Evolutionary conservation across 2,113 vertebrate genomes (phyloP).

Genomic region (Potamarius usumacintae): DNA sequence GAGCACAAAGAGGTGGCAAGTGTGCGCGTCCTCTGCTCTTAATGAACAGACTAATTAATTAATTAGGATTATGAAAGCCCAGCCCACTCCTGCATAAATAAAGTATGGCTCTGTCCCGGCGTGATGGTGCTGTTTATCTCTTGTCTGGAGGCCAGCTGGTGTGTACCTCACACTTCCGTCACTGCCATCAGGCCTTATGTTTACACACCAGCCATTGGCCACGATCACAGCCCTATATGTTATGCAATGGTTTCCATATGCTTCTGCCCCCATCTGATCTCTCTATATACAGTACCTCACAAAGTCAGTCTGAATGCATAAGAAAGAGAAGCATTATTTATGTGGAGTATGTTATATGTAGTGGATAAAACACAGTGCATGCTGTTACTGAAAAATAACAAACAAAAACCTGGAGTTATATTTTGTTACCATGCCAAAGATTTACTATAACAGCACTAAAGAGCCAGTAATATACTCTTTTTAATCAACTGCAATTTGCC

Average conservation of each 20-base stretch:
- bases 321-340: background rate
- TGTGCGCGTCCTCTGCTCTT: conserved; percentile 34
- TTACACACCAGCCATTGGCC: conserved; percentile 47
- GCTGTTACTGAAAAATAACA: background rate
- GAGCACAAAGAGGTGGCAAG: conserved; percentile 43
- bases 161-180: conserved; percentile 51
- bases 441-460: background rate
- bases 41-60: conserved; percentile 61
- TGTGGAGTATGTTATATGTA: background rate
- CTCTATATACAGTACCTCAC: background rate
- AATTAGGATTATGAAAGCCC: conserved; percentile 54
- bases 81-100: conserved; percentile 47
- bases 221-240: conserved; percentile 18
- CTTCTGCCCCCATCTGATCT: conserved; percentile 2
- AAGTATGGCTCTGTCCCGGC: conserved; percentile 26
- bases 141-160: conserved; percentile 57
- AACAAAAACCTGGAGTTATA: background rate
- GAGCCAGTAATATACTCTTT: background rate
- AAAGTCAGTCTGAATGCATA: background rate
- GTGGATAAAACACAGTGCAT: background rate
- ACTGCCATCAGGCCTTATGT: conserved; percentile 54
- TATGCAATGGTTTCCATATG: conserved; percentile 29
- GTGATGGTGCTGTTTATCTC: conserved; percentile 56
- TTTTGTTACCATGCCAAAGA: background rate
- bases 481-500: background rate